Base-by-base conservation (phyloP, 2,113 vertebrate genomes). In the Stegostoma tigrinum region DNA sequence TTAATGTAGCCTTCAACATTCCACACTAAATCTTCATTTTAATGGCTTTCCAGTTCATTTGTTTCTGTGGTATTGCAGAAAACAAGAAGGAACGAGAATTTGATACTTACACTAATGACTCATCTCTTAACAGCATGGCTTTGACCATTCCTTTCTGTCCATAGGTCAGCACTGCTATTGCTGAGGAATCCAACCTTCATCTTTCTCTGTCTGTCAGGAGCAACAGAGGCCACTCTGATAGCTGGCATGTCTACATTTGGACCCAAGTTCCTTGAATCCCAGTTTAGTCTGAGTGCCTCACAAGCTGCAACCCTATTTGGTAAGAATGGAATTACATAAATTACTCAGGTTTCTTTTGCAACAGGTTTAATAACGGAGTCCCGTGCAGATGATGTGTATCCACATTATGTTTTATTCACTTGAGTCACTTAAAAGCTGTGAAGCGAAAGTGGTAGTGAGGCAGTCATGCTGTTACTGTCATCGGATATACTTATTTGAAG, bases 221-320 rank as follows among this genome's bases (percentile, higher is more conserved):
- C 99, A 0, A 98, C 98, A 0, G 99, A 99, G 96, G 98, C 99
- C 21, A 99, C 98, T 0, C 98, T 99, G 80, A 98, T 99, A 8
- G 97, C 98, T 0, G 98, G 98, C 96, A 98, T 99, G 98, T 99
- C 99, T 95, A 99, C 99, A 0, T 99, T 99, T 30, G 98, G 99
- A 0, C 99, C 99, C 96, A 99, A 99, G 97, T 99, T 99, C 96
- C 96, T 99, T 21, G 99, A 99, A 97, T 98, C 99, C 15, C 99
- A 99, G 97, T 99, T 99, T 96, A 99, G 98, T 96, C 97, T 99
- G 96, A 99, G 99, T 24, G 98, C 99, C 30, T 99, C 99, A 0
- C 98, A 98, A 96, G 99, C 99, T 1, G 99, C 99, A 95, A 98
- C 98, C 0, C 97, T 98, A 97, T 99, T 99, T 45, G 99, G 99